A percentile compares a stretch with the other conserved stretches of the same genome.
Evolutionary conservation across 2,888 invertebrate genomes (phyloP).

Genomic region (Euspilapteryx auroguttella): DNA sequence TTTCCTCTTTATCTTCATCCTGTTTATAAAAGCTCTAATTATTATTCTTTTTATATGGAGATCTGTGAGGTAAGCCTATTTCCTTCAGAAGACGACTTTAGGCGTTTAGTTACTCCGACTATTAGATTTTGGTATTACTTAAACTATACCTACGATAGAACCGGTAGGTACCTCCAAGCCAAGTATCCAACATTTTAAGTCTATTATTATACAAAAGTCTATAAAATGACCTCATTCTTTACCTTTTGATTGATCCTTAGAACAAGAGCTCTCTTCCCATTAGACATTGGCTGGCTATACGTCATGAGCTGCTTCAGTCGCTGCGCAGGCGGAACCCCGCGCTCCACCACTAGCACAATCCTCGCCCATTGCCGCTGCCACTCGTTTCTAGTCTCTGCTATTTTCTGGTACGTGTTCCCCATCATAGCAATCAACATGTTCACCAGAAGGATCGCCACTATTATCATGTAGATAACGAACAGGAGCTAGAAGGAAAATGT

Average conservation of each 20-base stretch:
- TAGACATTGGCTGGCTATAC: conserved; percentile 95
- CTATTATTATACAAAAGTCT: too few relatives aligned
- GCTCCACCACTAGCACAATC: conserved; percentile 94
- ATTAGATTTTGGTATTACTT: too few relatives aligned
- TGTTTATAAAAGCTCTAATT: too few relatives aligned
- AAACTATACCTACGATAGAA: too few relatives aligned
- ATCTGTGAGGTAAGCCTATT: too few relatives aligned
- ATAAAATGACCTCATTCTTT: too few relatives aligned
- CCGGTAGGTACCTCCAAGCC: too few relatives aligned
- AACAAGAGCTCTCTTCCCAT: conserved; percentile 82
- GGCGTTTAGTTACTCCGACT: too few relatives aligned
- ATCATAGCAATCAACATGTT: conserved; percentile 99
- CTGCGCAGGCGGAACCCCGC: conserved; percentile 92
- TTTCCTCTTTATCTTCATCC: conserved; percentile 93
- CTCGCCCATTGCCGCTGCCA: conserved; percentile 99
- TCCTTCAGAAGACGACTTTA: too few relatives aligned
- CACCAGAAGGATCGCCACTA: conserved; percentile 91
- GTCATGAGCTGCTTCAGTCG: conserved; percentile 81
- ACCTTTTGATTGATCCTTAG: conserved; percentile 88
- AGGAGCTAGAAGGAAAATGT: conserved; percentile 61
- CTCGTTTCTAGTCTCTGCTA: conserved; percentile 95
- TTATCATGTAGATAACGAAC: conserved; percentile 96
- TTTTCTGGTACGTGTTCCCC: conserved; percentile 98
- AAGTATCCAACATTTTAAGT: too few relatives aligned
- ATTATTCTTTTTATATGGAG: too few relatives aligned